Percentiles rank a stretch among this genome's conserved stretches.
Evolutionary conservation across 2,888 invertebrate genomes (phyloP).

Genomic region (Craniophora ligustri): DNA sequence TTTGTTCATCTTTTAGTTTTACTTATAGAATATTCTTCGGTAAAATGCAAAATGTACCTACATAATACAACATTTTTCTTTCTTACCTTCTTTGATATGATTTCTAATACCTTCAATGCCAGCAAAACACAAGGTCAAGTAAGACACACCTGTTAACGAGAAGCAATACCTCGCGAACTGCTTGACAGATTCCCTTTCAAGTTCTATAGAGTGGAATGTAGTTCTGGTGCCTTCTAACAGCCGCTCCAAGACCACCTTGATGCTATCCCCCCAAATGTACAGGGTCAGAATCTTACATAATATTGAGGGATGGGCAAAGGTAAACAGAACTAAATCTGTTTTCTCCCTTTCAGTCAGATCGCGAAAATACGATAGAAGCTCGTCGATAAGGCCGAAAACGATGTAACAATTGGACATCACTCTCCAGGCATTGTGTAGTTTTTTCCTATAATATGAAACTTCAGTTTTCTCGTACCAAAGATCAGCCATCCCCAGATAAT

Average conservation of each 20-base stretch:
- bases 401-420: slow-evolving; percentile 59
- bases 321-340: slow-evolving; percentile 65
- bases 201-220: slow-evolving; percentile 43
- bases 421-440: slow-evolving; percentile 60
- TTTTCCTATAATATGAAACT: slow-evolving; percentile 36
- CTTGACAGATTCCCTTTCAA: slow-evolving; percentile 63
- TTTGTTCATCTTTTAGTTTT: too few relatives aligned
- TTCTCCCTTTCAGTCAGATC: slow-evolving; percentile 65
- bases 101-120: slow-evolving; percentile 57
- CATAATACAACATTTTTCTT: too few relatives aligned
- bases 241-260: slow-evolving; percentile 59
- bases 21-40: too few relatives aligned
- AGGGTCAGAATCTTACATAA: slow-evolving; percentile 61
- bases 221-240: slow-evolving; percentile 63
- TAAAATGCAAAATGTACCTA: too few relatives aligned
- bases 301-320: slow-evolving; percentile 63
- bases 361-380: slow-evolving; percentile 59
- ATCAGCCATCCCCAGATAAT: slow-evolving; percentile 64
- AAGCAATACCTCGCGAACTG: slow-evolving; percentile 53
- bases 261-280: slow-evolving; percentile 58
- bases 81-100: slow-evolving; percentile 65
- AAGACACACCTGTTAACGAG: slow-evolving; percentile 42
- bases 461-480: slow-evolving; percentile 65
- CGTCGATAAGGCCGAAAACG: slow-evolving; percentile 56
- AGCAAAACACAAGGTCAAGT: slow-evolving; percentile 51